Evolutionary conservation across 2,113 vertebrate species (phyloP), one percentile per base, ranked within the genome.

Genomic region (Pardalotus punctatus): DNA sequence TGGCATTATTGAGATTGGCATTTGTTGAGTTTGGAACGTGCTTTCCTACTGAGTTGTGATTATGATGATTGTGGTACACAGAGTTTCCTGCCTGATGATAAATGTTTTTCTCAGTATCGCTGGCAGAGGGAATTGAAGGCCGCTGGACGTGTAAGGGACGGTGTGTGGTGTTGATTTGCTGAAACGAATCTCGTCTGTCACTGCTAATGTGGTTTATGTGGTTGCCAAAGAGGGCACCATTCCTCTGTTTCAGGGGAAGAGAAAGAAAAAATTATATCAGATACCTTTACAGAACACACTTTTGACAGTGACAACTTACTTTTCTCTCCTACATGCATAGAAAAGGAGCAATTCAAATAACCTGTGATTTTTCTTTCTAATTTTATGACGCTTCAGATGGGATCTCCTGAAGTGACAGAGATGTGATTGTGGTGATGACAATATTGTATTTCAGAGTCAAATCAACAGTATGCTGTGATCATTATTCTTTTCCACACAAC

Each of bases 1-100:
- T 99, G 98, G 99, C 99, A 83, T 99, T 99, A 98, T 99, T 99
- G 97, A 99, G 99, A 97, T 99, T 99, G 98, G 99, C 99, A 98
- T 99, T 99, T 94, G 99, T 99, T 95, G 99, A 99, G 95, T 99
- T 99, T 79, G 99, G 98, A 82, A 98, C 98, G 10, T 98, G 97
- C 98, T 99, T 99, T 96, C 98, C 98, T 92, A 98, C 96, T 35
- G 98, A 99, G 97, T 98, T 99, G 98, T 99, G 98, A 93, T 99
- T 97, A 91, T 99, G 98, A 76, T 99, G 99, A 73, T 99, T 99
- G 96, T 99, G 98, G 93, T 98, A 99, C 97, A 99, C 98, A 72
- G 98, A 98, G 90, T 99, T 99, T 97, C 98, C 99, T 91, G 98
- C 97, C 93, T 98, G 98, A 90, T 98, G 97, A 74, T 98, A 98